Base-by-base conservation (phyloP, 2,888 invertebrate genomes). In the Xylota sylvarum region DNA sequence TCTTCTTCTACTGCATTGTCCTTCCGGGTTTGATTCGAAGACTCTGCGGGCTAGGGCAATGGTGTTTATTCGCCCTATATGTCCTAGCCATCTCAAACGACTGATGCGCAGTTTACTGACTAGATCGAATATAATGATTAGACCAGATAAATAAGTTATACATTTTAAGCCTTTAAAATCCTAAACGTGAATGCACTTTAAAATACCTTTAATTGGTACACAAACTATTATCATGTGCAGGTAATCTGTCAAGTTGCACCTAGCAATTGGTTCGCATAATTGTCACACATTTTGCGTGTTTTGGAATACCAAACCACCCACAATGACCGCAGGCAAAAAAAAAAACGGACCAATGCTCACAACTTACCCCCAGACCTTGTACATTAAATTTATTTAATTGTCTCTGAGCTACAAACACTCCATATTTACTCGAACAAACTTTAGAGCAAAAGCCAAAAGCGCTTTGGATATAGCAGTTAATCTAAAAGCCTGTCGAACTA, bases 321-420 rank as follows among this genome's bases (percentile, higher is more conserved):
- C 37, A 30, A 10, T 14, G 19, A 23, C 27, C 14, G 7, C 19
- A 60, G 32, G 32, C 27, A 9, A 5, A 69, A n/a, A n/a, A n/a
- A n/a, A 62, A 23, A 79, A 50, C 65, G 58, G 67, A 62, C 52
- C 50, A 55, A 67, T 12, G 23, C 14, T 17, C 10, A 17, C 14
- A 74, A 62, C 43, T 64, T 69, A 62, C 55, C 76, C 4, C n/a
- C n/a, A n/a, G n/a, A n/a, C n/a, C 40, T 5, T 14, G 32, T 64
- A 50, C 40, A 64, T 76, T 64, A 70, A 76, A 82, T 70, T 64
- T 27, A 69, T 64, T 82, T 58, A 76, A 82, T 76, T 55, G 76
- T 70, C 64, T 50, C 48, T 14, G 12, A 40, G 37, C 14, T 6
- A 46, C 52, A 19, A 69, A 40, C 52, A 81, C 74, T 62, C 43